phyloP scores from a whole-genome alignment of 2,888 invertebrate genomes.

The Erannis defoliaria region DNA sequence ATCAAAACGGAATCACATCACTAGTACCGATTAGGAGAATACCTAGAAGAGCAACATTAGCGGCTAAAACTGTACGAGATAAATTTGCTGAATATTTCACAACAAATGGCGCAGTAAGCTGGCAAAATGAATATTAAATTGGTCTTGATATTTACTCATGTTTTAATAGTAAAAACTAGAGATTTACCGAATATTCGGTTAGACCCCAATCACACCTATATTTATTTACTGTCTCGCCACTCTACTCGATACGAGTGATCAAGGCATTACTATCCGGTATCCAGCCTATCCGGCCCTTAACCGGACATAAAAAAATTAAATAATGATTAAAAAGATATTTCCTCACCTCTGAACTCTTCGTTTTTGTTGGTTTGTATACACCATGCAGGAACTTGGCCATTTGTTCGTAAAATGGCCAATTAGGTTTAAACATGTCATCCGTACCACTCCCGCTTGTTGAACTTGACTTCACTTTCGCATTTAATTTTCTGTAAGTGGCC shows the following conservation, averaged over 20 bases:
- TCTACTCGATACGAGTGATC: not conserved
- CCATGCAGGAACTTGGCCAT: slow-evolving; percentile 30
- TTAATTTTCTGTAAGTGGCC: slow-evolving; percentile 26
- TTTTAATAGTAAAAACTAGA: slow-evolving; percentile 16
- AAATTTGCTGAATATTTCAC: slow-evolving; percentile 17
- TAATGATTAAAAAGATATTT: slow-evolving; percentile 28
- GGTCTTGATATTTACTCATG: not conserved
- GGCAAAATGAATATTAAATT: slow-evolving; percentile 16
- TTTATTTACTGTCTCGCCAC: slow-evolving; percentile 16
- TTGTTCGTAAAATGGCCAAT: slow-evolving; percentile 29
- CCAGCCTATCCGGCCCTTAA: slow-evolving; percentile 16
- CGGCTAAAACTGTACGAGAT: slow-evolving; percentile 19
- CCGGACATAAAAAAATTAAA: slow-evolving; percentile 21
- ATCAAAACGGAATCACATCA: slow-evolving; percentile 23
- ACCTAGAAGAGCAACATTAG: slow-evolving; percentile 23
- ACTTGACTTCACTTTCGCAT: slow-evolving; percentile 27
- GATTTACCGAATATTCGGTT: slow-evolving; percentile 7
- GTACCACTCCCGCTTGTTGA: slow-evolving; percentile 27
- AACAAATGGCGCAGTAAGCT: slow-evolving; percentile 22
- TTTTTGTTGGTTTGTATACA: slow-evolving; percentile 28
- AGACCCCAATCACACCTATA: slow-evolving; percentile 3
- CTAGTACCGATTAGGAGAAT: slow-evolving; percentile 16
- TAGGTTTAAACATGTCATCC: slow-evolving; percentile 25
- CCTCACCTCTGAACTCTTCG: slow-evolving; percentile 26
- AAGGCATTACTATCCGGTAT: slow-evolving; percentile 18